A percentile compares a stretch with the other conserved stretches of the same genome.
These are phyloP conservation scores for Parauchenoglanis punctatus DNA, from an alignment of 2,797 vertebrate species.

Conservation along the genomic window DNA sequence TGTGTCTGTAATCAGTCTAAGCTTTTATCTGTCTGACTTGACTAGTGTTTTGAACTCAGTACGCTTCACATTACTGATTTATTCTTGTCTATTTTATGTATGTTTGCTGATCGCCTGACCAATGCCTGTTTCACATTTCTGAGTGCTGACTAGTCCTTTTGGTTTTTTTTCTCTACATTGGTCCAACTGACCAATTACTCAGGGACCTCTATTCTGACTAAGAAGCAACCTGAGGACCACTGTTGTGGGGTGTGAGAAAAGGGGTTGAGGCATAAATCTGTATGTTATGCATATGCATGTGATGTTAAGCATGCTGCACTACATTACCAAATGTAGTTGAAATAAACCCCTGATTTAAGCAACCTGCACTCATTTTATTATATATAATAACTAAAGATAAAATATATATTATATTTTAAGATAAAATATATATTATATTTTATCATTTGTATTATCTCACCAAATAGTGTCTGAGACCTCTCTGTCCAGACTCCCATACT, in stretches of 20 bases:
- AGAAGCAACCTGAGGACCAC: no score
- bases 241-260: no score
- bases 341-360: no score
- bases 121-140: neutral
- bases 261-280: no score
- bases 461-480: constrained; percentile 84
- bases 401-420: no score
- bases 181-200: no score
- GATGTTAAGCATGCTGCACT: no score
- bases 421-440: no score
- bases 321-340: no score
- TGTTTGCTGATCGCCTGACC: neutral
- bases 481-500: constrained; percentile 70
- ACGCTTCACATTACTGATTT: neutral
- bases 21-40: neutral
- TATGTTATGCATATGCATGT: no score
- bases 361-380: neutral
- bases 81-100: neutral
- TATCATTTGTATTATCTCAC: constrained; percentile 68
- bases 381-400: no score
- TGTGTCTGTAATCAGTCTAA: neutral
- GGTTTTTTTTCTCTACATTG: neutral
- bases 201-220: no score
- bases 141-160: neutral
- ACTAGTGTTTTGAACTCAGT: neutral